Conservation (phyloP, 2,888 invertebrate genomes). For the Tipula helvola region DNA sequence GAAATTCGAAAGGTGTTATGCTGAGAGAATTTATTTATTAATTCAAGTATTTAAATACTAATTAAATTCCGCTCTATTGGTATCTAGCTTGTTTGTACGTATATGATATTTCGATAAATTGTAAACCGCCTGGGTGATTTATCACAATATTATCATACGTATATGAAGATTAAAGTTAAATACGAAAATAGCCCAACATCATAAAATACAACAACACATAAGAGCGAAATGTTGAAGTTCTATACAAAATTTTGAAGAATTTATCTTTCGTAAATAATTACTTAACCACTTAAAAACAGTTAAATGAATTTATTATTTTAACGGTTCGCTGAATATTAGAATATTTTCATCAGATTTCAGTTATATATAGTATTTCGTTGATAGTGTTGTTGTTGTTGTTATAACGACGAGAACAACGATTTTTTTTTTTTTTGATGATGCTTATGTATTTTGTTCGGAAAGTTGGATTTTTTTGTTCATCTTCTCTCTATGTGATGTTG, state of each 20-base stretch:
- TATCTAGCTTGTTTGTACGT: not conserved
- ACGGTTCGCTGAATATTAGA: not conserved
- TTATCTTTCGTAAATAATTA: slow-evolving; percentile 4
- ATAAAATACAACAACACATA: not conserved
- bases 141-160: too few relatives aligned
- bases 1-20: not conserved
- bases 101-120: not conserved
- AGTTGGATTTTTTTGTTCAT: not conserved
- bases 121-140: not conserved
- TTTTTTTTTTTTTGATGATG: not conserved
- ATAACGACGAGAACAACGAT: not conserved
- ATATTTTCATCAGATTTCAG: not conserved
- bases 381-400: not conserved
- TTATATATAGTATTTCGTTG: not conserved
- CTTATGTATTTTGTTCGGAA: not conserved
- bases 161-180: not conserved
- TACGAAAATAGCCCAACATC: not conserved
- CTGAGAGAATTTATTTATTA: not conserved
- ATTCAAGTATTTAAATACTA: not conserved
- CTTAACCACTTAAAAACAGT: not conserved
- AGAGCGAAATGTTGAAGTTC: not conserved
- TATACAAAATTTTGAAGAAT: not conserved
- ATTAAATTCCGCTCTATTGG: not conserved
- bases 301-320: slow-evolving; percentile 4
- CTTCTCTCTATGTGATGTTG: not conserved